phyloP scores from a whole-genome alignment of 2,113 vertebrate species.

The Spea bombifrons region DNA sequence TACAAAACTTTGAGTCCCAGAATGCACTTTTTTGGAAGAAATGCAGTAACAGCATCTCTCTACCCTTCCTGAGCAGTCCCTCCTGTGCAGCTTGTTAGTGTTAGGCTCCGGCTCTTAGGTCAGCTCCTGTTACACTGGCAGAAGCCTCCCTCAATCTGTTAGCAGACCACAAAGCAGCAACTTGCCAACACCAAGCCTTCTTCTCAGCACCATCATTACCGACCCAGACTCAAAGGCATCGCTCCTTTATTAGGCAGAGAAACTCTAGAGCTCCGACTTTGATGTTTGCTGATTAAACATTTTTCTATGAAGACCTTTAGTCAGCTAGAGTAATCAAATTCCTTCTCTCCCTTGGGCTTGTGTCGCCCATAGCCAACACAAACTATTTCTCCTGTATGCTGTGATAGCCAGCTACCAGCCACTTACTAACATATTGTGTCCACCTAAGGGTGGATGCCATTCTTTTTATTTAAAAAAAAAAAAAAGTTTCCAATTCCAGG shows the following conservation, averaged over 20 bases:
- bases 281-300: conserved; percentile 51
- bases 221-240: conserved; percentile 40
- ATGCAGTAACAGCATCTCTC: neutral
- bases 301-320: conserved; percentile 46
- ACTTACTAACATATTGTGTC: no score
- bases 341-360: conserved; percentile 29
- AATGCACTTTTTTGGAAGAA: conserved; percentile 3
- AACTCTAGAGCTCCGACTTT: conserved; percentile 44
- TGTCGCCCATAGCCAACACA: conserved; percentile 38
- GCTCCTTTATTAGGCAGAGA: conserved; percentile 46
- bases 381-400: conserved; percentile 25
- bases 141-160: conserved; percentile 38
- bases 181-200: conserved; percentile 19
- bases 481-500: no score
- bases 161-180: conserved; percentile 2
- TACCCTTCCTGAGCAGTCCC: conserved; percentile 24
- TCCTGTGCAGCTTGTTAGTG: conserved; percentile 5
- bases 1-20: neutral
- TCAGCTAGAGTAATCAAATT: conserved; percentile 34
- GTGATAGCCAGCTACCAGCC: conserved; percentile 27
- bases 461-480: no score
- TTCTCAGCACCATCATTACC: conserved; percentile 40
- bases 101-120: conserved; percentile 21
- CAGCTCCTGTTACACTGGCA: conserved; percentile 32
- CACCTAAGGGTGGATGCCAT: no score